Evolutionary conservation across 2,888 invertebrate genomes (phyloP).

Genomic region (Nineta flava): DNA sequence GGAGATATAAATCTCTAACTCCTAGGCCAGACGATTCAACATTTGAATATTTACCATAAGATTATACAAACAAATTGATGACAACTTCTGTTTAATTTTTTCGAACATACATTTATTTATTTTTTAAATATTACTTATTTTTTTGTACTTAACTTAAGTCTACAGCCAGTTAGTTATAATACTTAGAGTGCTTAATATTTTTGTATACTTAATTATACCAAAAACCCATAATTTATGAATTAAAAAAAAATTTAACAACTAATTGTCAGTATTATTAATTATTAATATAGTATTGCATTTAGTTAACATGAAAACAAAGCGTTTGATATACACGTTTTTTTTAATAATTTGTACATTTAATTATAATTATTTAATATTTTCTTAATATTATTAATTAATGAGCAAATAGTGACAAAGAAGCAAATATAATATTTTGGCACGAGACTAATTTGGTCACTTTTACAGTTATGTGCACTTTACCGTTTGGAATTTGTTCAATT

Average conservation of each 20-base stretch:
- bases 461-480: conserved; percentile 8
- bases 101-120: not conserved
- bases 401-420: conserved; percentile 7
- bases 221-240: not conserved
- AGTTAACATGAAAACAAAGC: conserved; percentile 1
- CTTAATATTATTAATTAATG: not conserved
- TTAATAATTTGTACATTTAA: not conserved
- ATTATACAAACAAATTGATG: too few relatives aligned
- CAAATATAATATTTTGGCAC: conserved; percentile 8
- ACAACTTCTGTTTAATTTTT: not conserved
- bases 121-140: not conserved
- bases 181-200: not conserved
- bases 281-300: conserved; percentile 1
- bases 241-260: not conserved
- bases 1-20: not conserved
- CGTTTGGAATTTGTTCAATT: not conserved
- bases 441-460: conserved; percentile 8
- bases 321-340: not conserved
- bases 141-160: conserved; percentile 4
- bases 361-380: not conserved
- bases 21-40: not conserved
- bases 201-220: not conserved
- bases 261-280: not conserved
- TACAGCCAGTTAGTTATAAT: conserved; percentile 2
- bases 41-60: not conserved